phyloP scores from a whole-genome alignment of 2,797 vertebrate genomes.

The Echiichthys vipera region DNA sequence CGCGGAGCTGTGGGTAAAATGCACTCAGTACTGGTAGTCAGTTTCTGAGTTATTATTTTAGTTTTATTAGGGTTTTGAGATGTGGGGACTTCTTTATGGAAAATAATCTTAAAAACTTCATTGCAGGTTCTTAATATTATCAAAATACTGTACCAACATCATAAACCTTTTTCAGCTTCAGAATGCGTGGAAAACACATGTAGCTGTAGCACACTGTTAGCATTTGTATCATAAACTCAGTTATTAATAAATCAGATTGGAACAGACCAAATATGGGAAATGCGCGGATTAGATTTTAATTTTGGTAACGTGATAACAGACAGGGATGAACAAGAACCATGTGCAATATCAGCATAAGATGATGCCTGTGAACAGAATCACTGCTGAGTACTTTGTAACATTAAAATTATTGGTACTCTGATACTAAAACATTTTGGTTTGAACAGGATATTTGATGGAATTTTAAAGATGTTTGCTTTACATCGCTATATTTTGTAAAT shows the following conservation, averaged over 20 bases:
- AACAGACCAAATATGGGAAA: constrained; percentile 8
- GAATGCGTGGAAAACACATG: constrained; percentile 32
- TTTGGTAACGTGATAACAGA: constrained; percentile 17
- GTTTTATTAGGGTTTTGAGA: constrained; percentile 5
- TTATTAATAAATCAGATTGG: constrained; percentile 9
- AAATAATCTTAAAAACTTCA: constrained; percentile 15
- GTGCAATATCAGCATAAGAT: constrained; percentile 44
- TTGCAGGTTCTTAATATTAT: constrained; percentile 36
- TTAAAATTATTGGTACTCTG: constrained; percentile 23
- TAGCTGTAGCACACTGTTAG: constrained; percentile 34
- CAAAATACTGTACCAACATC: constrained; percentile 13
- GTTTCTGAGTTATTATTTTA: constrained; percentile 22
- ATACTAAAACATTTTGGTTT: constrained; percentile 31
- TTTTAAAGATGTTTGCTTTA: constrained; percentile 48
- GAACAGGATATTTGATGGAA: constrained; percentile 43
- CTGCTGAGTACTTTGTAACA: constrained; percentile 33
- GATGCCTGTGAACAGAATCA: constrained; percentile 38
- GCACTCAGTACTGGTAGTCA: constrained; percentile 28
- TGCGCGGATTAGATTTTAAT: constrained; percentile 12
- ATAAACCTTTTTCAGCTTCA: constrained; percentile 44
- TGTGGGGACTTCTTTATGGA: constrained; percentile 10
- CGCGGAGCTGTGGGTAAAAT: constrained; percentile 53
- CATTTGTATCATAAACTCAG: constrained; percentile 40
- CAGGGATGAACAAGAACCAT: constrained; percentile 3
- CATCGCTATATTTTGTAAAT: constrained; percentile 66